Evolutionary conservation across 2,888 invertebrate genomes (phyloP).

Genomic region (Latrodectus hesperus): DNA sequence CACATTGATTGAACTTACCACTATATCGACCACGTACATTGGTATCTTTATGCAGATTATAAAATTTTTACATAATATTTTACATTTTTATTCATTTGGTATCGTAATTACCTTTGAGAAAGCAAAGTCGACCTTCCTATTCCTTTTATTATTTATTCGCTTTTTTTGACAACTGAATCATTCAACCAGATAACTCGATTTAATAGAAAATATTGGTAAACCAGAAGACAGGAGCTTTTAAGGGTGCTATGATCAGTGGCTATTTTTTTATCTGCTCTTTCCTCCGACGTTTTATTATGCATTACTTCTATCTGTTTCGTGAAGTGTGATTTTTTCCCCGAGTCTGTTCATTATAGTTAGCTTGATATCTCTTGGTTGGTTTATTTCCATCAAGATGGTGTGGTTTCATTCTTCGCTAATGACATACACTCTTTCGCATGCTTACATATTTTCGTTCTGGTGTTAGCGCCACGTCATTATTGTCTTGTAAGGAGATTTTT

Average conservation of each 20-base stretch:
- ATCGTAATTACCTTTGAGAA: neutral
- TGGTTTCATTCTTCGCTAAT: constrained; percentile 24
- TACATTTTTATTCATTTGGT: neutral
- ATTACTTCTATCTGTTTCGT: constrained; percentile 22
- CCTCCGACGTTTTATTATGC: constrained; percentile 11
- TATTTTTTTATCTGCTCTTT: neutral
- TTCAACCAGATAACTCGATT: constrained; percentile 25
- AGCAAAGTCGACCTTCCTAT: neutral
- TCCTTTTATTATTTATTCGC: neutral
- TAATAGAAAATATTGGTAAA: neutral
- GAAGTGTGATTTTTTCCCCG: neutral
- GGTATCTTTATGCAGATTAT: neutral
- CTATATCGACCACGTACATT: neutral
- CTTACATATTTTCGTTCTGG: constrained; percentile 32
- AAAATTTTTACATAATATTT: neutral
- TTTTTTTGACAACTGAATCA: neutral
- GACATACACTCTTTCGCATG: constrained; percentile 21
- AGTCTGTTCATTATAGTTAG: neutral
- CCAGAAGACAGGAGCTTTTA: neutral
- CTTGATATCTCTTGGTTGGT: neutral
- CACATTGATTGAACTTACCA: neutral
- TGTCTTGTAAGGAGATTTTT: constrained; percentile 18
- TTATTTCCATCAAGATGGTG: constrained; percentile 22
- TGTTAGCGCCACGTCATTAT: constrained; percentile 38
- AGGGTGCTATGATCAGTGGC: neutral